Evolutionary conservation across 2,113 vertebrate species (phyloP).

Genomic region (Lepidiolamprologus cunningtoni): DNA sequence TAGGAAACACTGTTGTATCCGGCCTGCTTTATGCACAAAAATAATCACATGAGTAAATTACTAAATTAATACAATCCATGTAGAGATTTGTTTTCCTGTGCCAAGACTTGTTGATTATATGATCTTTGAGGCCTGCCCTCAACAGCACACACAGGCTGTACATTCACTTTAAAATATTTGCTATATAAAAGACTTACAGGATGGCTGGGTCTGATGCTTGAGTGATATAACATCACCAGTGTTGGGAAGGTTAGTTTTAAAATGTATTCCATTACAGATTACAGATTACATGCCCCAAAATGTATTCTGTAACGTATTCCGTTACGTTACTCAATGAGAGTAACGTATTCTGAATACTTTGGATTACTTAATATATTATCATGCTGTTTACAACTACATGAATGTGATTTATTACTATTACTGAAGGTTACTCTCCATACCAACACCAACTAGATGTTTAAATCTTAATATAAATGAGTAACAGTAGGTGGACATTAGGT

Average conservation of each 20-base stretch:
- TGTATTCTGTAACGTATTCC: fast-evolving
- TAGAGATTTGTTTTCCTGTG: not conserved
- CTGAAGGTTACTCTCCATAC: fast-evolving
- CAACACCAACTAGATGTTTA: too few species aligned
- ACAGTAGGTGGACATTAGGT: too few species aligned
- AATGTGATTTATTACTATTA: not conserved
- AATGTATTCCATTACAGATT: fast-evolving
- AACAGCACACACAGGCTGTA: not conserved
- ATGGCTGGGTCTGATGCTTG: not conserved
- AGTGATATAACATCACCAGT: not conserved
- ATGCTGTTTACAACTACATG: fast-evolving
- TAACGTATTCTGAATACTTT: not conserved
- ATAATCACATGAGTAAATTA: not conserved
- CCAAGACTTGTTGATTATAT: not conserved
- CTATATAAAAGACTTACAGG: not conserved
- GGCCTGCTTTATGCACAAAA: not conserved
- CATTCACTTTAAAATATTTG: not conserved
- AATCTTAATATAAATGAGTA: too few species aligned
- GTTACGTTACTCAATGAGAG: not conserved
- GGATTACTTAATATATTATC: fast-evolving
- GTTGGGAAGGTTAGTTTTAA: not conserved
- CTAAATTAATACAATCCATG: not conserved
- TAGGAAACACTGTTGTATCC: not conserved
- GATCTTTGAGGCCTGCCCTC: not conserved
- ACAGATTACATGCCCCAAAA: fast-evolving